phyloP scores from a whole-genome alignment of 2,888 invertebrate genomes.

The Octonoba sinensis region DNA sequence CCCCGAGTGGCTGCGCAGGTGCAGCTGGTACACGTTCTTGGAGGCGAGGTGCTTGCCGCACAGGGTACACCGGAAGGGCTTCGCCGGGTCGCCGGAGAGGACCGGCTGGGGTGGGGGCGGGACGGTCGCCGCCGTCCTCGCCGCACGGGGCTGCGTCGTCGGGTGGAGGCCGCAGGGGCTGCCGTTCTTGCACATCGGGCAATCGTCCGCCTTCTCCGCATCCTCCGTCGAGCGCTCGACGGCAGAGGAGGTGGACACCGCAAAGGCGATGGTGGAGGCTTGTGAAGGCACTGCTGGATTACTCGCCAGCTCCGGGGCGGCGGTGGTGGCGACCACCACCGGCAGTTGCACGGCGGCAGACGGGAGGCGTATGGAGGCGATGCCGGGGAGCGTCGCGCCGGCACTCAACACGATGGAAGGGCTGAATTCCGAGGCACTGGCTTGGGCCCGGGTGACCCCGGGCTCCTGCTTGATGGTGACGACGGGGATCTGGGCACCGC shows the following conservation, averaged over 20 bases:
- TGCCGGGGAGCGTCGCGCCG: constrained; percentile 43
- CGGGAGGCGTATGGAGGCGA: constrained; percentile 57
- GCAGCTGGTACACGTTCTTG: constrained; percentile 70
- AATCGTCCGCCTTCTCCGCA: constrained; percentile 53
- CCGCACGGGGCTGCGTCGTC: constrained; percentile 47
- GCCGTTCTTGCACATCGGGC: constrained; percentile 62
- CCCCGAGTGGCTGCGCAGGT: constrained; percentile 80
- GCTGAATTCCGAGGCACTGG: constrained; percentile 58
- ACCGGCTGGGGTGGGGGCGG: constrained; percentile 61
- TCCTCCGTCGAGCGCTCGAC: constrained; percentile 25
- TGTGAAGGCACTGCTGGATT: constrained; percentile 61
- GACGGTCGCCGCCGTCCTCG: constrained; percentile 9
- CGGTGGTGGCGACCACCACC: constrained; percentile 25
- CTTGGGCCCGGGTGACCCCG: constrained; percentile 47
- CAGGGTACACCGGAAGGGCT: constrained; percentile 66
- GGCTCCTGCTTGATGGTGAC: constrained; percentile 64
- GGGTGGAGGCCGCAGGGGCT: constrained; percentile 64
- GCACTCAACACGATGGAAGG: constrained; percentile 56
- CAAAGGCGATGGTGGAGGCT: constrained; percentile 58
- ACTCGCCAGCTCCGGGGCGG: constrained; percentile 36
- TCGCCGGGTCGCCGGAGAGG: constrained; percentile 66
- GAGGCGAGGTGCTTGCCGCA: constrained; percentile 67
- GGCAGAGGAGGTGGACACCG: constrained; percentile 26
- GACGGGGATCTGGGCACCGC: constrained; percentile 52
- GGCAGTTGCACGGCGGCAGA: constrained; percentile 40